These are phyloP conservation scores for Carollia perspicillata DNA, from an alignment of 2,113 vertebrate genomes.

Conservation along the genomic window DNA sequence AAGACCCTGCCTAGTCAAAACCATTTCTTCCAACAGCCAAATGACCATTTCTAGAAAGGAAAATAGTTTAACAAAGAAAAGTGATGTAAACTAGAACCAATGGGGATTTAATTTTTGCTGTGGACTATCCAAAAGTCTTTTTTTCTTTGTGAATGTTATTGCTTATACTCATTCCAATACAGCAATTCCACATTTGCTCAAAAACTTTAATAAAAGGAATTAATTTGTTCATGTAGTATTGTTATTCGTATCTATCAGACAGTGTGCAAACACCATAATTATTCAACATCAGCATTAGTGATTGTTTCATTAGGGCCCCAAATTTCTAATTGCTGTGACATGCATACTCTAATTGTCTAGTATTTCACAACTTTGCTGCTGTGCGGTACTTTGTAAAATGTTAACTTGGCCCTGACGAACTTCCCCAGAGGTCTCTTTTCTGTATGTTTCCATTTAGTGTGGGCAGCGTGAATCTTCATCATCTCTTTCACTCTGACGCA, in stretches of 20 bases:
- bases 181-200: background rate
- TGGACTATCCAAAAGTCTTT: conserved; percentile 60
- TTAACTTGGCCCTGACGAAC: background rate
- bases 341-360: background rate
- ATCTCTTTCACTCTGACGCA: background rate
- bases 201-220: background rate
- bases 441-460: background rate
- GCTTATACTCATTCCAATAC: background rate
- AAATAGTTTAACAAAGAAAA: conserved; percentile 69
- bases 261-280: background rate
- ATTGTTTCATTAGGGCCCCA: background rate
- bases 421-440: background rate
- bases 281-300: background rate
- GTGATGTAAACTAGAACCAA: conserved; percentile 42
- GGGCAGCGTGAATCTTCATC: background rate
- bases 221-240: background rate
- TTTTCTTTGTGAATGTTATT: background rate
- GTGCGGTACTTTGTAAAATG: background rate
- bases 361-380: background rate
- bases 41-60: conserved; percentile 59
- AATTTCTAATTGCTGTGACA: background rate
- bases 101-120: conserved; percentile 54
- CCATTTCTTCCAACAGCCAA: conserved; percentile 61
- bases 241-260: background rate
- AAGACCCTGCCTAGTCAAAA: conserved; percentile 47